Evolutionary conservation across 2,113 vertebrate species (phyloP), one percentile per base, ranked within the genome.

Genomic region (Pachypanchax playfairii): DNA sequence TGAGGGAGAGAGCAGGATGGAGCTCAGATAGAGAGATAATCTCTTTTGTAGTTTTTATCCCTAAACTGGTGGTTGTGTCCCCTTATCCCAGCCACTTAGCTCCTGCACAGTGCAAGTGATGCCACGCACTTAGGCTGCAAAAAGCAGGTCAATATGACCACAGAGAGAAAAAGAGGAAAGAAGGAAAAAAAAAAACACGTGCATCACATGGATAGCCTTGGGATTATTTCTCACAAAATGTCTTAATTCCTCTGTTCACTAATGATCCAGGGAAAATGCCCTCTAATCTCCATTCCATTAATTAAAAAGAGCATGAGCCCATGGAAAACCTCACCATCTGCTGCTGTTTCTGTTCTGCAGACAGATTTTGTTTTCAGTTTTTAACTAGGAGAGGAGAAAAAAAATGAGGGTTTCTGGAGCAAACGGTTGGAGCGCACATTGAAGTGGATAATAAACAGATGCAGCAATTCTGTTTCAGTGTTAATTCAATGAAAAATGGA

Each of bases 161-260:
- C 64, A 41, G 81, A 85, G 82, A 80, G 85, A 69, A 14, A 31
- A 1, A 17, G 25, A 46, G 21, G 24, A 2, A 22, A 2, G 22
- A 15, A 48, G 7, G 15, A 17, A 26, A 18, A 29, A 29, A 29
- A 85, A 85, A 86, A 73, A 83, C 88, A 89, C 85, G 80, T 84
- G 87, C 80, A 82, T 84, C 77, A 65, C 87, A 86, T 84, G 83
- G 86, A 86, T 79, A 86, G 87, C 87, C 66, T 58, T 85, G 85
- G 89, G 88, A 91, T 91, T 91, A 91, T 88, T 82, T 77, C 87
- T 87, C 85, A 86, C 87, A 89, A 91, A 91, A 91, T 88, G 86
- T 91, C 88, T 90, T 91, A 90, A 91, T 91, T 89, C 88, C 86
- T 88, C 90, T 91, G 90, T 91, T 90, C 87, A 80, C 87, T 91